Percentiles rank a stretch among this genome's conserved stretches.
phyloP scores from a whole-genome alignment of 2,888 invertebrate genomes.

The Anaspis maculata region DNA sequence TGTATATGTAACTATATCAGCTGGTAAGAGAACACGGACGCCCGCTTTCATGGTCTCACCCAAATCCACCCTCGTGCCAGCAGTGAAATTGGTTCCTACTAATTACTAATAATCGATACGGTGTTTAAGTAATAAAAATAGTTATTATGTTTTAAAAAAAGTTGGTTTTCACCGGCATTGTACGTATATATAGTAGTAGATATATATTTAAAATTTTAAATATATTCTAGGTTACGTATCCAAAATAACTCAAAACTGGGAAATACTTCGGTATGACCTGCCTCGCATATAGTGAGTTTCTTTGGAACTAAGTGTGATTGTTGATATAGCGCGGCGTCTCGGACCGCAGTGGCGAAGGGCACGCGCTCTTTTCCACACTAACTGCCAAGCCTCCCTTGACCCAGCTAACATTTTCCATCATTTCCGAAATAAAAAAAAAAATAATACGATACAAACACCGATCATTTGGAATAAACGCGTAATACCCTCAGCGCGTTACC shows the following conservation, averaged over 20 bases:
- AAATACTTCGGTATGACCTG: constrained; percentile 50
- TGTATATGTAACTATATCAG: constrained; percentile 44
- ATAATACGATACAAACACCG: constrained; percentile 8
- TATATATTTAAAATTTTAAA: constrained; percentile 44
- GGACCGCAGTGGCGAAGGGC: constrained; percentile 9
- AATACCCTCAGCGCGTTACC: constrained; percentile 2
- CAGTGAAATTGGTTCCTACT: constrained; percentile 46
- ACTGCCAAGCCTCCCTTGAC: constrained; percentile 9
- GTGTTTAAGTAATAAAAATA: constrained; percentile 44
- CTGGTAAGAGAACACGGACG: constrained; percentile 36
- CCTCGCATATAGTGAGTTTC: constrained; percentile 70
- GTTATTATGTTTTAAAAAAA: constrained; percentile 42
- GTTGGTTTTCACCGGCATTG: constrained; percentile 43
- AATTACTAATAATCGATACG: constrained; percentile 45
- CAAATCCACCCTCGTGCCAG: constrained; percentile 32
- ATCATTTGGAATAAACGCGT: too few species aligned
- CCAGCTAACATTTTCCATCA: too few species aligned
- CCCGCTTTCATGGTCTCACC: constrained; percentile 31
- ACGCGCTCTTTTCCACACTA: constrained; percentile 6
- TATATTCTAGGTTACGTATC: constrained; percentile 45
- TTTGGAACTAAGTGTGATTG: constrained; percentile 71
- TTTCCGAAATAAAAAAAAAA: not conserved
- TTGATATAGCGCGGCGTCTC: constrained; percentile 42
- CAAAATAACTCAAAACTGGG: constrained; percentile 48
- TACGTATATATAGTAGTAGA: constrained; percentile 46